Conservation (phyloP, 2,888 invertebrate genomes). For the Limnephilus auricula region DNA sequence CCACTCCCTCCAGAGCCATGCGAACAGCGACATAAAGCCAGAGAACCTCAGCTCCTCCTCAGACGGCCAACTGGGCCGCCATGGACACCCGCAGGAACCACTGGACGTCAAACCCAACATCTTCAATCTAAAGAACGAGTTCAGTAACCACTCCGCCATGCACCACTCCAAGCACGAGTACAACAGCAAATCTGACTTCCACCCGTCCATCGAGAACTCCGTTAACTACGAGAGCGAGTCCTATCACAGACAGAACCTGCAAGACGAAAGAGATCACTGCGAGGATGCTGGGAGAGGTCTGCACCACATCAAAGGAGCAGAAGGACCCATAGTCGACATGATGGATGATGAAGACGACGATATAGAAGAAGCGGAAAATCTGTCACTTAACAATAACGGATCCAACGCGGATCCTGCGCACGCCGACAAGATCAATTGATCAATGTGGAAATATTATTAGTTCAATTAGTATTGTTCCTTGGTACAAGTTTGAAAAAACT, state of each 20-base stretch:
- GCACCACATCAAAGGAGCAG: slow-evolving; percentile 51
- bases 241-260: slow-evolving; percentile 51
- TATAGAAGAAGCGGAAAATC: slow-evolving; percentile 74
- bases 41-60: slow-evolving; percentile 74
- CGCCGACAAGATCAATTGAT: slow-evolving; percentile 61
- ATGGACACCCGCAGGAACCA: slow-evolving; percentile 34
- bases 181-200: slow-evolving; percentile 66
- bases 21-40: slow-evolving; percentile 74
- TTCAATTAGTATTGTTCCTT: slow-evolving; percentile 37
- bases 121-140: slow-evolving; percentile 76
- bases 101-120: slow-evolving; percentile 76
- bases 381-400: slow-evolving; percentile 73
- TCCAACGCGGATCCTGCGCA: slow-evolving; percentile 57
- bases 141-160: slow-evolving; percentile 67
- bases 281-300: slow-evolving; percentile 71
- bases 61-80: slow-evolving; percentile 58
- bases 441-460: slow-evolving; percentile 57
- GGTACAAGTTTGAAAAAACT: not conserved
- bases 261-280: slow-evolving; percentile 65
- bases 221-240: slow-evolving; percentile 58
- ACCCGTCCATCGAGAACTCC: slow-evolving; percentile 50
- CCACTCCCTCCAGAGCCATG: slow-evolving; percentile 71
- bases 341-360: slow-evolving; percentile 72
- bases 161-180: slow-evolving; percentile 75
- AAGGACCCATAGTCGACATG: slow-evolving; percentile 60